Percentiles rank a stretch among this genome's conserved stretches.
phyloP scores from a whole-genome alignment of 2,888 invertebrate genomes.

The Agrochola circellaris region DNA sequence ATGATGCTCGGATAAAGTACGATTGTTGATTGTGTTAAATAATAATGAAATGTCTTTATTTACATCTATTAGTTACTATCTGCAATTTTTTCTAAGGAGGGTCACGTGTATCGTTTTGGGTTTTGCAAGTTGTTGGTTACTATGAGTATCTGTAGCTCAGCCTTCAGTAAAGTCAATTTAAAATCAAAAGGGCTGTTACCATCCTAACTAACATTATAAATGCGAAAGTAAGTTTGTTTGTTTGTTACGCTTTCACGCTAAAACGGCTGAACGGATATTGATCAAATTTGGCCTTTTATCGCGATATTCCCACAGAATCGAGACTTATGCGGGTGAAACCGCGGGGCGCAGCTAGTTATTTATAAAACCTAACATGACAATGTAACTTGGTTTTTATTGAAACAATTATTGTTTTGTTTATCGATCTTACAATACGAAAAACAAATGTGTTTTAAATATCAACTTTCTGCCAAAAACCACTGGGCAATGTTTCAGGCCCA shows the following conservation, averaged over 20 bases:
- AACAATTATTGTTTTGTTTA: not conserved
- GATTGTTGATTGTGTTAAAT: slow-evolving; percentile 32
- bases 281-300: too few relatives aligned
- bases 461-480: not conserved
- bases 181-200: not conserved
- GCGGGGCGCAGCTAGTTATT: not conserved
- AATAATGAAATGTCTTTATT: slow-evolving; percentile 13
- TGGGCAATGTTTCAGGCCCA: not conserved
- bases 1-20: slow-evolving; percentile 18
- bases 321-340: too few relatives aligned
- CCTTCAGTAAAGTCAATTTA: not conserved
- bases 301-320: too few relatives aligned
- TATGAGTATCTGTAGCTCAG: not conserved
- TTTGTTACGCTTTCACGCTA: too few relatives aligned
- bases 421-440: not conserved
- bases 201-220: too few relatives aligned
- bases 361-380: not conserved
- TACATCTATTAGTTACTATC: not conserved
- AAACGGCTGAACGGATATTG: too few relatives aligned
- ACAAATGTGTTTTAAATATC: not conserved
- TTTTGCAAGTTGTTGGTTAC: not conserved
- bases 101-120: not conserved
- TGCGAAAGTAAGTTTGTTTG: too few relatives aligned
- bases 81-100: not conserved
- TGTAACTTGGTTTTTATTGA: not conserved